Evolutionary conservation across 2,797 vertebrate species (phyloP), one percentile per base, ranked within the genome.

Genomic region (Phalloptychus januarius): DNA sequence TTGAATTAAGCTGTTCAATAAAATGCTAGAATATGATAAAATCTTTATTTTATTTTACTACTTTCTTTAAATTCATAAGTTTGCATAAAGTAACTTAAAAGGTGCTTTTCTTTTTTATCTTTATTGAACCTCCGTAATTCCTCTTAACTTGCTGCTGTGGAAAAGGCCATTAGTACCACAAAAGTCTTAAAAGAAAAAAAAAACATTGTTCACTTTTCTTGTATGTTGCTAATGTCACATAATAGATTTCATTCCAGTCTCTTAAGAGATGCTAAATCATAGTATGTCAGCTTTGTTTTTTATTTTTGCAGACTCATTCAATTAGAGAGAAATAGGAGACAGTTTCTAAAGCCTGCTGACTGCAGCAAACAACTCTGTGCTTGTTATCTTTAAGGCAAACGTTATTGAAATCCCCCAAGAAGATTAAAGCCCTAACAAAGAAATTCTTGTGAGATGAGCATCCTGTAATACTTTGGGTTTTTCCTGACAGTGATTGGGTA

Each of bases 301-400:
- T 28, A 12, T 44, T 74, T 46, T 77, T 65, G 15, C 67, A 76
- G 82, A 74, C 52, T 73, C 76, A 84, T 78, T 79, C 54, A 76
- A 79, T 75, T 38, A 79, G 45, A 42, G 18, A 8, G 71, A 72
- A 56, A 45, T 36, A 44, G 33, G 52, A 79, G 78, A 80, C 42
- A 56, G 69, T 76, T 44, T 20, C 28, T 73, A 38, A 67, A 65
- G 44, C 63, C 76, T 70, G 65, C 77, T 71, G 75, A 77, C 63
- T 67, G 78, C 63, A 70, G 36, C 38, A 5, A 72, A 80, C 11
- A 52, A 38, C 75, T 61, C 44, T 67, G 72, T 71, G 74, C 75
- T 86, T 78, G 82, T 91, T 90, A 78, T 87, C 77, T 87, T 86
- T 78, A 71, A n/a, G 77, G 65, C 33, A 87, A 83, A 84, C 79